These are phyloP conservation scores for Halesus radiatus DNA, from an alignment of 1,140 invertebrate genomes.

Conservation along the genomic window DNA sequence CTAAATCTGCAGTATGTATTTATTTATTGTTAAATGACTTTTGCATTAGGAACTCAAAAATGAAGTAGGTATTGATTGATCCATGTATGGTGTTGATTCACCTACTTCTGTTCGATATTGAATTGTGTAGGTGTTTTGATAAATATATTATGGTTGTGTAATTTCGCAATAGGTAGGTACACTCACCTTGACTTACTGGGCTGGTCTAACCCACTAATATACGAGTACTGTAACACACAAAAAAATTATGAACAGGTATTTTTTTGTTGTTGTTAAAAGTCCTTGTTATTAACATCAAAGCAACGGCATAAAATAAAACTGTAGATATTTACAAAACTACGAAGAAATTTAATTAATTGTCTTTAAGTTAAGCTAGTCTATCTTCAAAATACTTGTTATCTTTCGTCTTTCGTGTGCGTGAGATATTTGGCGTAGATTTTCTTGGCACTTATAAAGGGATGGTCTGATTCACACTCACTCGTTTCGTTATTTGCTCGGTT, in stretches of 20 bases:
- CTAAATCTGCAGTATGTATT: no score
- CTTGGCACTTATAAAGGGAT: conserved; percentile 45
- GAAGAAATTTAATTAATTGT: neutral
- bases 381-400: neutral
- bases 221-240: neutral
- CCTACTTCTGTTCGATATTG: no score
- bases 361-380: neutral
- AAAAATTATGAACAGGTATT: neutral
- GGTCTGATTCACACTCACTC: conserved; percentile 50
- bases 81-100: no score
- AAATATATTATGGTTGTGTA: no score
- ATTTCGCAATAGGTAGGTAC: no score
- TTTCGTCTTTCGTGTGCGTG: conserved; percentile 13
- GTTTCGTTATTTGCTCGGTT: neutral
- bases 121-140: no score
- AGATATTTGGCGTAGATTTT: conserved; percentile 50
- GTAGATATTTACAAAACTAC: neutral
- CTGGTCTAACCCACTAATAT: neutral
- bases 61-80: no score
- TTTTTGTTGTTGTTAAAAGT: neutral
- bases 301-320: neutral
- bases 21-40: no score
- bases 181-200: neutral
- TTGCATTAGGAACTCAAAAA: no score
- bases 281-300: neutral